Conservation (phyloP, 1,140 invertebrate genomes). For the Drosophila ficusphila region DNA sequence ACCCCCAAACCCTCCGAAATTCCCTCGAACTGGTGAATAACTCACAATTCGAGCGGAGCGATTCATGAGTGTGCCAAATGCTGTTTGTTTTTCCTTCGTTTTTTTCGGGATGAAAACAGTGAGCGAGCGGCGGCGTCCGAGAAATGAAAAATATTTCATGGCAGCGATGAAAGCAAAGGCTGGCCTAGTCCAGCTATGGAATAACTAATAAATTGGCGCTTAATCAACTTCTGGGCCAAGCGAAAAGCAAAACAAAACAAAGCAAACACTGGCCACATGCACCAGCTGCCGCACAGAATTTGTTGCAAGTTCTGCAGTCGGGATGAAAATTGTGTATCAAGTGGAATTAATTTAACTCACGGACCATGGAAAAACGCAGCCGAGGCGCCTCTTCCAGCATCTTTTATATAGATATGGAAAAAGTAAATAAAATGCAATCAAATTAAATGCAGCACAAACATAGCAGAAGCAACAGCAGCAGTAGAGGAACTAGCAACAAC, state of each 20-base stretch:
- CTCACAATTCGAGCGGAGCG: conserved; percentile 39
- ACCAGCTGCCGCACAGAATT: conserved; percentile 42
- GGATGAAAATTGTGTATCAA: conserved; percentile 66
- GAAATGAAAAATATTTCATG: conserved; percentile 74
- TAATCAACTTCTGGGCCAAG: conserved; percentile 66
- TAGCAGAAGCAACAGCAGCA: conserved; percentile 17
- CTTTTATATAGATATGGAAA: conserved; percentile 41
- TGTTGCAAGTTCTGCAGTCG: conserved; percentile 39
- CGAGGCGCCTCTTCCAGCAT: conserved; percentile 55
- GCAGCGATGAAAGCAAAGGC: conserved; percentile 67
- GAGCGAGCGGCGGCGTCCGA: conserved; percentile 16
- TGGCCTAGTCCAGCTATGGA: conserved; percentile 54
- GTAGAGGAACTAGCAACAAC: conserved; percentile 5
- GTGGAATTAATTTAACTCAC: conserved; percentile 68
- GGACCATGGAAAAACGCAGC: conserved; percentile 12
- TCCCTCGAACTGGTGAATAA: conserved; percentile 26
- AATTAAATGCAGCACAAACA: conserved; percentile 77
- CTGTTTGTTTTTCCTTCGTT: conserved; percentile 37
- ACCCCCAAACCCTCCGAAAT: background rate
- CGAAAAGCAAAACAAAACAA: conserved; percentile 11
- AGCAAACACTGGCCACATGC: conserved; percentile 40
- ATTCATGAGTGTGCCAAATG: conserved; percentile 62
- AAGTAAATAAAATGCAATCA: conserved; percentile 82
- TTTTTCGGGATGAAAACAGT: conserved; percentile 18
- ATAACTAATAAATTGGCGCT: conserved; percentile 80